phyloP scores from a whole-genome alignment of 2,797 vertebrate genomes.

The Etheostoma perlongum region DNA sequence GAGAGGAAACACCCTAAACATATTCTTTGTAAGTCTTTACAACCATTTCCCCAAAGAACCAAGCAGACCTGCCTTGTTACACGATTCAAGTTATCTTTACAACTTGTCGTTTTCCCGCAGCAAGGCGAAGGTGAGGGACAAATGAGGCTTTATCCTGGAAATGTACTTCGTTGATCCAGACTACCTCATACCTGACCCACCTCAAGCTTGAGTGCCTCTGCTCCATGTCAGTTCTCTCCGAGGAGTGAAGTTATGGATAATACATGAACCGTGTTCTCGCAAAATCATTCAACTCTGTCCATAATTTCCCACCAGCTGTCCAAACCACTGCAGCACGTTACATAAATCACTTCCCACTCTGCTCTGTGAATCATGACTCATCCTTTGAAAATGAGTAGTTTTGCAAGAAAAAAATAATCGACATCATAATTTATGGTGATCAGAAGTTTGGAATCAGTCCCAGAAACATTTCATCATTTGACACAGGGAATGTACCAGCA shows the following conservation, averaged over 20 bases:
- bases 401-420: background rate
- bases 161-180: too few species aligned
- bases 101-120: too few species aligned
- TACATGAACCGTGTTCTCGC: slow-evolving; percentile 29
- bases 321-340: slow-evolving; percentile 59
- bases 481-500: background rate
- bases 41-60: too few species aligned
- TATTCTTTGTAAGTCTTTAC: too few species aligned
- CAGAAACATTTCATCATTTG: background rate
- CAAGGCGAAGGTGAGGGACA: too few species aligned
- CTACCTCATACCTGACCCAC: background rate
- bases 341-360: slow-evolving; percentile 50
- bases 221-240: background rate
- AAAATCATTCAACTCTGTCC: slow-evolving; percentile 17
- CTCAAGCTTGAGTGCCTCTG: background rate
- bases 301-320: slow-evolving; percentile 43
- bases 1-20: too few species aligned
- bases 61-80: too few species aligned
- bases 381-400: slow-evolving; percentile 33
- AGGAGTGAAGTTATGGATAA: background rate
- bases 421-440: slow-evolving; percentile 17
- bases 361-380: slow-evolving; percentile 46
- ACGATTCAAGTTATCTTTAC: too few species aligned
- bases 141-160: too few species aligned
- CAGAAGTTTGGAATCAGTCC: slow-evolving; percentile 16